A percentile compares a stretch with the other conserved stretches of the same genome.
These are phyloP conservation scores for Prunella fulvescens DNA, from an alignment of 2,113 vertebrate genomes.

Conservation along the genomic window DNA sequence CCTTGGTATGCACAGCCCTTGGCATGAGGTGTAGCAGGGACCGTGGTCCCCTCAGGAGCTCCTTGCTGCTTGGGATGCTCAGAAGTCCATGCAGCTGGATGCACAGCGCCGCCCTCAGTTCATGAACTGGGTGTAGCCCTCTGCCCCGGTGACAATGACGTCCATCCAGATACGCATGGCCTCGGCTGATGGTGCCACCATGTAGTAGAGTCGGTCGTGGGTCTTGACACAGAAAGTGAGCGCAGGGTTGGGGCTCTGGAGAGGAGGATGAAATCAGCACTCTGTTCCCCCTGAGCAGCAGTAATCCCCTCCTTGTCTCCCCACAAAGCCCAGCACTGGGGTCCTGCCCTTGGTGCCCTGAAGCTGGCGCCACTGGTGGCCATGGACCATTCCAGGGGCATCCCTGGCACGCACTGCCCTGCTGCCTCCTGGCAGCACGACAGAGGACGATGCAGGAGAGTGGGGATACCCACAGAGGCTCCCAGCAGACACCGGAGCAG, in stretches of 20 bases:
- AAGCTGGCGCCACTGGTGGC: accelerated
- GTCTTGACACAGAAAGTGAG: conserved; percentile 98
- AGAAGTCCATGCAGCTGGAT: neutral
- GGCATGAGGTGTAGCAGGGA: neutral
- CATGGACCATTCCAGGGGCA: neutral
- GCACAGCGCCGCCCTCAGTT: conserved; percentile 67
- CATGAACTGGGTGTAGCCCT: conserved; percentile 97
- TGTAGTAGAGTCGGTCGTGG: conserved; percentile 93
- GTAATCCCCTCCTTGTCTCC: too few relatives aligned
- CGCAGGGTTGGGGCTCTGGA: conserved; percentile 89
- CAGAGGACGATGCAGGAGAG: neutral
- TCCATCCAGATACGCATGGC: conserved; percentile 99
- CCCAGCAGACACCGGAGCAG: accelerated
- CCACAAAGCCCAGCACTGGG: neutral
- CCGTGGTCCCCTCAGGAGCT: neutral
- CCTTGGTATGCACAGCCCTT: accelerated
- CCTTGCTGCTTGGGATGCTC: neutral
- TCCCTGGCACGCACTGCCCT: accelerated
- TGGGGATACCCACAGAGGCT: accelerated
- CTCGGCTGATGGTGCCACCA: conserved; percentile 92
- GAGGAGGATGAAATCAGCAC: neutral
- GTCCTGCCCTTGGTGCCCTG: neutral
- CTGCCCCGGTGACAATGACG: conserved; percentile 92
- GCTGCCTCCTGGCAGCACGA: accelerated
- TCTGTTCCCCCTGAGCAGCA: neutral